A percentile compares a stretch with the other conserved stretches of the same genome.
Evolutionary conservation across 2,797 vertebrate genomes (phyloP).

Genomic region (Lacerta agilis): DNA sequence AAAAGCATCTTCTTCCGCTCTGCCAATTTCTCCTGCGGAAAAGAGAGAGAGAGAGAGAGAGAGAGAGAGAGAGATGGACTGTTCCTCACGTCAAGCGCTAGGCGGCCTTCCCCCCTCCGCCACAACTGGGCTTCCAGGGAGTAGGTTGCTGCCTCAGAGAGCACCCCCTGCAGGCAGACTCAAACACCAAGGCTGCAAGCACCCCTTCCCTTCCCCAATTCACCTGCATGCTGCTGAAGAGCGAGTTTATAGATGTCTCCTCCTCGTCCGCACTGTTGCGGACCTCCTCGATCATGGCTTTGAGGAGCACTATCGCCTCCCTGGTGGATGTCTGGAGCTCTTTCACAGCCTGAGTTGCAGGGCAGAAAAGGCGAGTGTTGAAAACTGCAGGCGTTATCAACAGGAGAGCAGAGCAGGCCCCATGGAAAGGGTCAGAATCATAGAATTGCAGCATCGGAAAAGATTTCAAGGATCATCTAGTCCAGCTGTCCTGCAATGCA

Average conservation of each 20-base stretch:
- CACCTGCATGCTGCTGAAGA: constrained; percentile 88
- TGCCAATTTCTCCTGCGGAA: constrained; percentile 79
- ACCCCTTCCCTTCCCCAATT: rapidly evolving
- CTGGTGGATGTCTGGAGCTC: constrained; percentile 87
- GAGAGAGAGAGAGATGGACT: no score
- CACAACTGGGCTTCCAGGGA: background rate
- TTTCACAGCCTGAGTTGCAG: constrained; percentile 80
- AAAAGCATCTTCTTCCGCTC: constrained; percentile 87
- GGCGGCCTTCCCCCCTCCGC: background rate
- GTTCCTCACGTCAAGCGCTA: no score
- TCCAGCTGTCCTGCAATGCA: no score
- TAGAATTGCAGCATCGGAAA: background rate
- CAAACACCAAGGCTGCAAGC: background rate
- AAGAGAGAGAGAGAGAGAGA: background rate
- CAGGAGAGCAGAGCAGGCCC: background rate
- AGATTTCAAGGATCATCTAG: no score
- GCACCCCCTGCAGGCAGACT: background rate
- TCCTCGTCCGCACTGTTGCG: constrained; percentile 90
- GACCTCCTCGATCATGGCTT: constrained; percentile 93
- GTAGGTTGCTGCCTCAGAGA: no score
- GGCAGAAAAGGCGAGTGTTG: no score
- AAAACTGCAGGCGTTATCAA: rapidly evolving
- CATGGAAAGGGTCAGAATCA: rapidly evolving
- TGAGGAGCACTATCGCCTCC: constrained; percentile 90
- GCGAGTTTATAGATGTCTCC: constrained; percentile 88